Percentiles rank a stretch among this genome's conserved stretches.
Evolutionary conservation across 2,888 invertebrate genomes (phyloP).

Genomic region (Teinopalpus imperialis): DNA sequence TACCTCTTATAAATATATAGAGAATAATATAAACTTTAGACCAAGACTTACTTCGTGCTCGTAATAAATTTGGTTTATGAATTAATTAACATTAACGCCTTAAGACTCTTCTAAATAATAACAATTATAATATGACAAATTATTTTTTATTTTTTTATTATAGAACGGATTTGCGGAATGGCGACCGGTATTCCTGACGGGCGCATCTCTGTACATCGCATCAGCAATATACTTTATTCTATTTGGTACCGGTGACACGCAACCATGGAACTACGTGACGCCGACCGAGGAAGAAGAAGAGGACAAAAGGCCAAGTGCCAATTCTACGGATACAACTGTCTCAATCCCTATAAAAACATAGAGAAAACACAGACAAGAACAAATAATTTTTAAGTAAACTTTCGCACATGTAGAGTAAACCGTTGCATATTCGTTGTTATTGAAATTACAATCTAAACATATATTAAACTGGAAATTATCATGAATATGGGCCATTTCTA

Average conservation of each 20-base stretch:
- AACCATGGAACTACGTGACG: slow-evolving; percentile 85
- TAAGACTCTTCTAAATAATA: not conserved
- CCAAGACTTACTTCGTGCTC: too few relatives aligned
- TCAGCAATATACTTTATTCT: slow-evolving; percentile 86
- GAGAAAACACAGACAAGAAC: too few relatives aligned
- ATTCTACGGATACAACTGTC: slow-evolving; percentile 56
- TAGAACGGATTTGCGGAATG: slow-evolving; percentile 90
- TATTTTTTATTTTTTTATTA: slow-evolving; percentile 37
- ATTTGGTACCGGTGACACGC: slow-evolving; percentile 87
- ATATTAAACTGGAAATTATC: too few relatives aligned
- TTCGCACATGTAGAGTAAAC: too few relatives aligned
- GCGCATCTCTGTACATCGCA: slow-evolving; percentile 85
- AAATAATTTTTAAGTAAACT: too few relatives aligned
- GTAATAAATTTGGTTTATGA: too few relatives aligned
- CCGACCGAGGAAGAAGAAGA: slow-evolving; percentile 52
- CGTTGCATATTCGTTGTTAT: slow-evolving; percentile 1
- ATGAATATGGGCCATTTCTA: too few relatives aligned
- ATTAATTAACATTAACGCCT: not conserved
- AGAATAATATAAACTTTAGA: too few relatives aligned
- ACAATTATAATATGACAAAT: not conserved
- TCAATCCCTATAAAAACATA: slow-evolving; percentile 66
- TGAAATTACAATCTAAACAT: not conserved
- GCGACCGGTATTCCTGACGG: slow-evolving; percentile 88
- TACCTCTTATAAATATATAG: too few relatives aligned
- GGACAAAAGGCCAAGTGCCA: slow-evolving; percentile 51